These are phyloP conservation scores for Delichon dasypus DNA, from an alignment of 2,797 vertebrate species.

Conservation along the genomic window DNA sequence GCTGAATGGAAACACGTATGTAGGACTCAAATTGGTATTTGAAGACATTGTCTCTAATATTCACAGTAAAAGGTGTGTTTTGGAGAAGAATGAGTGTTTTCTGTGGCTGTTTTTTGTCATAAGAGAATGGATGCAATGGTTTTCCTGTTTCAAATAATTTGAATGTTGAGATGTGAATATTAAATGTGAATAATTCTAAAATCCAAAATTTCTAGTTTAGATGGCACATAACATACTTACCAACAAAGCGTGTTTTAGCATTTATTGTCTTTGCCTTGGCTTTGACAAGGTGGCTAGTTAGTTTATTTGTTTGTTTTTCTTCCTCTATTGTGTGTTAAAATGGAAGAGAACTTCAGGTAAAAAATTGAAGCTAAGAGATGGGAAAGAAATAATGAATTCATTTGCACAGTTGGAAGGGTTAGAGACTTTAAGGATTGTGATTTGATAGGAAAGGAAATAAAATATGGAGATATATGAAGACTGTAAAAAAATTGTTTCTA, in stretches of 20 bases:
- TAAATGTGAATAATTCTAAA: neutral
- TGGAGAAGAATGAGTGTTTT: neutral
- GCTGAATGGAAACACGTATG: neutral
- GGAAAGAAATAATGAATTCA: neutral
- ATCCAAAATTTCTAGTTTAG: neutral
- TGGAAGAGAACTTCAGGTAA: neutral
- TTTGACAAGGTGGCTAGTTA: neutral
- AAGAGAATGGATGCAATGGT: neutral
- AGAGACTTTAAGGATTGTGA: neutral
- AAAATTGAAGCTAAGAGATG: neutral
- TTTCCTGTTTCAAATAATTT: neutral
- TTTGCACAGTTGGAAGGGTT: neutral
- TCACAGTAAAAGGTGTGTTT: neutral
- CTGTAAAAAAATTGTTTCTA: neutral
- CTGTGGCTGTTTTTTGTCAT: neutral
- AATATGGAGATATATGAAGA: neutral
- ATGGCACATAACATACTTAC: neutral
- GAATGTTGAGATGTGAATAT: neutral
- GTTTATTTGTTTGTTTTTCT: neutral
- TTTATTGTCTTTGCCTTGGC: neutral
- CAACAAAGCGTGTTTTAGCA: neutral
- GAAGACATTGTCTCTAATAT: neutral
- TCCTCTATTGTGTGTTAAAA: neutral
- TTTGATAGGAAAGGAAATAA: neutral
- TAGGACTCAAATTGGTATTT: neutral